Evolutionary conservation across 1,140 invertebrate genomes (phyloP), one percentile per base, ranked within the genome.

Genomic region (Ceratina calcarata): DNA sequence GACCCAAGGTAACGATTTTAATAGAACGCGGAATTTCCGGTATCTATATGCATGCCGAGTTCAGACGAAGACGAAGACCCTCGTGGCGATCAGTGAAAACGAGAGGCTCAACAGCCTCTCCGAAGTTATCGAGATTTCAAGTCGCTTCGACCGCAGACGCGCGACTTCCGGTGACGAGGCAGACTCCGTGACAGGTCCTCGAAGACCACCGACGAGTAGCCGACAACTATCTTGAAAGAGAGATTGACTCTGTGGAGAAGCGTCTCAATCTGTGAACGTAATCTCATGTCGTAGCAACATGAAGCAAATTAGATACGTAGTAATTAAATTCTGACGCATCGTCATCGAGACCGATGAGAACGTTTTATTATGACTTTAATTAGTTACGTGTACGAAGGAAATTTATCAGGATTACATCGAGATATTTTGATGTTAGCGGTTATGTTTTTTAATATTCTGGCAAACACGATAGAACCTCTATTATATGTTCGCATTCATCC

Each of bases 101-200:
- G 55, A 13, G 12, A 13, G n/a, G 45, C 32, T 58, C 55, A 24
- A 51, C 24, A 18, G 57, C 0, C 8, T 69, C 10, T 4, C 32
- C 8, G 58, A n/a, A 32, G 13, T 61, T 58, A 45, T 78, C 76
- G 76, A 78, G 68, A 49, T 78, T 15, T 20, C 13, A 20, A 18
- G 53, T 64, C 58, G 66, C 45, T 51, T 16, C 10, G 55, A 60
- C 27, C 51, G 53, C 45, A 75, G 74, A 72, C 73, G 61, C 61
- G 77, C 70, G 60, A 85, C 82, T 78, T 87, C 87, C 84, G 86
- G 86, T 76, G 86, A 87, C 78, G 72, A 73, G 49, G 69, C 68
- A 65, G 72, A 37, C 58, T 37, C 13, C 69, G 61, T 49, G 86
- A 77, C 53, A 81, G 78, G 61, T 82, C 76, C 72, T 69, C 68